phyloP scores from a whole-genome alignment of 2,797 vertebrate species.

The Rallus crepitans region DNA sequence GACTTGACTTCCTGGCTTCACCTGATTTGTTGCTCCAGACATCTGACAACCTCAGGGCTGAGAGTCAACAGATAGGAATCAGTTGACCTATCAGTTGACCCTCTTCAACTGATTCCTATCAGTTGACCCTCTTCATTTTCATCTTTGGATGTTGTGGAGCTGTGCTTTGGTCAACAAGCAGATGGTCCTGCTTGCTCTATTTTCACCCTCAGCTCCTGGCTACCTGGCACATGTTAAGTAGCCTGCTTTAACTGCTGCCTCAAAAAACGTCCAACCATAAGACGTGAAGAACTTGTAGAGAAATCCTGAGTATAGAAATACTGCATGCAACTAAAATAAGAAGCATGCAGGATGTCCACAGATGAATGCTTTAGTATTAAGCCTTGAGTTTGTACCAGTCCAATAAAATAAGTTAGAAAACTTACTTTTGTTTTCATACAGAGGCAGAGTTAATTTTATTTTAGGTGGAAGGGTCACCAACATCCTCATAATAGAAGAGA shows the following conservation, averaged over 20 bases:
- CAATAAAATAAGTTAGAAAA: background rate
- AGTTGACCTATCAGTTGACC: background rate
- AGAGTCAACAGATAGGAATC: too few relatives aligned
- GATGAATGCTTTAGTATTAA: background rate
- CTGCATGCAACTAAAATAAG: background rate
- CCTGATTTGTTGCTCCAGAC: background rate
- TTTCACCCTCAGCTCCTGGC: background rate
- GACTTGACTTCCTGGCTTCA: background rate
- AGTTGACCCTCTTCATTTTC: rapidly evolving
- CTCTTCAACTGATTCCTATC: rapidly evolving
- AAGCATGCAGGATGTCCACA: background rate
- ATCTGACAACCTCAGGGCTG: background rate
- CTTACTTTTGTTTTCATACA: background rate
- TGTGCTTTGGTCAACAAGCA: background rate
- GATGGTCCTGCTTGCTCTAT: background rate
- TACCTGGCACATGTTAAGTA: background rate
- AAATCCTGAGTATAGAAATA: background rate
- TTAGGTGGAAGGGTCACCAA: background rate
- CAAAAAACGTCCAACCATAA: background rate
- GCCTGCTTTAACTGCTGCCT: background rate
- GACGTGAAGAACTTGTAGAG: background rate
- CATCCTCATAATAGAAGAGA: background rate
- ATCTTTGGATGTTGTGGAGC: background rate
- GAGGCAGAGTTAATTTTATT: background rate
- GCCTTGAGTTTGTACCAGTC: background rate